phyloP scores from a whole-genome alignment of 35 echinoderm and acorn worm genomes.

The Amphiura filiformis region DNA sequence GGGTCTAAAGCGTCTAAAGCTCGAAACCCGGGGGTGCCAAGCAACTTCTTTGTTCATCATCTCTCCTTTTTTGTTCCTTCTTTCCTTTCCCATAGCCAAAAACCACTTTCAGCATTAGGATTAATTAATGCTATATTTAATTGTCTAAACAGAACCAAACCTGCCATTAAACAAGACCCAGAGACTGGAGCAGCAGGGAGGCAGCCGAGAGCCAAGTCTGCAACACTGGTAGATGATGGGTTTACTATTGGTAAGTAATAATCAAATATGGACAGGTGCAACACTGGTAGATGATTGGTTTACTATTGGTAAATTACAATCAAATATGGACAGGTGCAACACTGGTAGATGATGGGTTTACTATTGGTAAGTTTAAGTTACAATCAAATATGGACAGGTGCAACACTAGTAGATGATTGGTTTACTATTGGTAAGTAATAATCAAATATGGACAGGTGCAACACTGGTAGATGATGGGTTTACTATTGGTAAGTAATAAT shows the following conservation, averaged over 20 bases:
- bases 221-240: conserved; percentile 49
- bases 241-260: conserved; percentile 55
- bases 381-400: too few species aligned
- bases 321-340: neutral
- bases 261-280: neutral
- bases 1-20: neutral
- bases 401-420: too few species aligned
- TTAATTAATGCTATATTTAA: neutral
- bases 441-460: too few species aligned
- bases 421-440: too few species aligned
- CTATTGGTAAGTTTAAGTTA: neutral
- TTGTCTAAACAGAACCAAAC: conserved; percentile 16
- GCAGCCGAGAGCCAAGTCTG: conserved; percentile 68
- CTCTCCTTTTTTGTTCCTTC: neutral
- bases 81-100: too few species aligned
- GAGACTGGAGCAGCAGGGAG: conserved; percentile 25
- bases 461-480: too few species aligned
- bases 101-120: neutral
- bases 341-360: neutral
- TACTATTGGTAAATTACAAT: too few species aligned
- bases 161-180: conserved; percentile 16
- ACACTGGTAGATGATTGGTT: neutral
- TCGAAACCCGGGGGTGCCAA: too few species aligned
- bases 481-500: too few species aligned
- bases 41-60: too few species aligned